phyloP scores from a whole-genome alignment of 2,797 vertebrate species.

The Xenops minutus region DNA sequence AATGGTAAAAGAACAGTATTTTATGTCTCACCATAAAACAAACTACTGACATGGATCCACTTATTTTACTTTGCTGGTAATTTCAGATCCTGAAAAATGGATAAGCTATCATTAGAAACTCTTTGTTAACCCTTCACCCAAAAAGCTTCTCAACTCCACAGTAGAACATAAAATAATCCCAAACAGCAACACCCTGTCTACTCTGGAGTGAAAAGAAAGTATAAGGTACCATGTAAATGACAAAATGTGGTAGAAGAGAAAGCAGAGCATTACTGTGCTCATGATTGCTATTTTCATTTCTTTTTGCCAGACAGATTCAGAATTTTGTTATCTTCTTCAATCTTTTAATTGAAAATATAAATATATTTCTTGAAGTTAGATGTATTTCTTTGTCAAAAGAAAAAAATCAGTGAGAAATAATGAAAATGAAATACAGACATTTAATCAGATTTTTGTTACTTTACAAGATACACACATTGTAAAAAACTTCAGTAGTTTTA shows the following conservation, averaged over 20 bases:
- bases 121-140: not conserved
- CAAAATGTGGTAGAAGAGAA: not conserved
- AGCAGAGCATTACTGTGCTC: not conserved
- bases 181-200: not conserved
- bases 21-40: not conserved
- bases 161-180: not conserved
- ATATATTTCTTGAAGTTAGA: not conserved
- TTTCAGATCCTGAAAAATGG: not conserved
- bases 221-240: not conserved
- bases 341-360: not conserved
- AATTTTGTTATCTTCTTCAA: not conserved
- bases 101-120: not conserved
- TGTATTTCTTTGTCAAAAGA: not conserved
- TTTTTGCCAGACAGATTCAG: not conserved
- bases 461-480: not conserved
- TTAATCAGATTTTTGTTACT: not conserved
- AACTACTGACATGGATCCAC: not conserved
- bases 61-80: not conserved
- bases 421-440: not conserved
- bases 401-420: not conserved
- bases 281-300: not conserved
- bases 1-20: not conserved
- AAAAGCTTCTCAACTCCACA: not conserved
- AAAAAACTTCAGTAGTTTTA: not conserved
- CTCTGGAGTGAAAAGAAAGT: not conserved